Percentiles rank a stretch among this genome's conserved stretches.
Conservation (phyloP, 2,113 vertebrate genomes). For the Sphyrna mokarran region DNA sequence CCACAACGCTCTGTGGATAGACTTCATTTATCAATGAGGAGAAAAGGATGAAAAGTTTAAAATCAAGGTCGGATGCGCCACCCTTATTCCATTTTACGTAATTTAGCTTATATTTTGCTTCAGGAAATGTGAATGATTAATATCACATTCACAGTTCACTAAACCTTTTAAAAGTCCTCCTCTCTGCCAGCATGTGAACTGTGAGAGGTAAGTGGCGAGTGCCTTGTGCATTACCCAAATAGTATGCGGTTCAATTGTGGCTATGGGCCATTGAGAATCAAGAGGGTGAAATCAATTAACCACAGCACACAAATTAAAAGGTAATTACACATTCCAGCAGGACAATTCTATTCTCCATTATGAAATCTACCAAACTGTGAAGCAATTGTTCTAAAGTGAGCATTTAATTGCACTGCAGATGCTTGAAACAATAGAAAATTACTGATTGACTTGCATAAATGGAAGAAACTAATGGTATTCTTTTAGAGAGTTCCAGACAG, state of each 20-base stretch:
- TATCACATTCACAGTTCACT: not conserved
- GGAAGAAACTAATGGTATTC: not conserved
- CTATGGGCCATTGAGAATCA: conserved; percentile 10
- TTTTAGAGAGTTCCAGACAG: not conserved
- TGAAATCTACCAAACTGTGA: conserved; percentile 13
- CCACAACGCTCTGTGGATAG: too few relatives aligned
- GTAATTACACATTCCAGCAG: conserved; percentile 22
- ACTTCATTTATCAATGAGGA: not conserved
- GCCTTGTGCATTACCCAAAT: conserved; percentile 23
- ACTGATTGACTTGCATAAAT: not conserved
- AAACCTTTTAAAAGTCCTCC: not conserved
- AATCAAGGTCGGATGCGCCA: not conserved
- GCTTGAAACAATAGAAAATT: conserved; percentile 25
- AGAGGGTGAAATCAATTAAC: conserved; percentile 34
- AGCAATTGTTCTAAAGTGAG: not conserved
- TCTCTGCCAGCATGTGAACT: not conserved
- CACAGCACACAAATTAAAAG: conserved; percentile 11
- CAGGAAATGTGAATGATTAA: conserved; percentile 16
- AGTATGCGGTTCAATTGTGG: not conserved
- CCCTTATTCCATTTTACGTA: not conserved
- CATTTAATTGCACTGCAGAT: not conserved
- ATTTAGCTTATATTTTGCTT: not conserved
- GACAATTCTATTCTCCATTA: conserved; percentile 6
- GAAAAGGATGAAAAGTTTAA: not conserved
- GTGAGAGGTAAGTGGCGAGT: conserved; percentile 9